phyloP scores from a whole-genome alignment of 2,113 vertebrate species.

The Pyrgilauda ruficollis region DNA sequence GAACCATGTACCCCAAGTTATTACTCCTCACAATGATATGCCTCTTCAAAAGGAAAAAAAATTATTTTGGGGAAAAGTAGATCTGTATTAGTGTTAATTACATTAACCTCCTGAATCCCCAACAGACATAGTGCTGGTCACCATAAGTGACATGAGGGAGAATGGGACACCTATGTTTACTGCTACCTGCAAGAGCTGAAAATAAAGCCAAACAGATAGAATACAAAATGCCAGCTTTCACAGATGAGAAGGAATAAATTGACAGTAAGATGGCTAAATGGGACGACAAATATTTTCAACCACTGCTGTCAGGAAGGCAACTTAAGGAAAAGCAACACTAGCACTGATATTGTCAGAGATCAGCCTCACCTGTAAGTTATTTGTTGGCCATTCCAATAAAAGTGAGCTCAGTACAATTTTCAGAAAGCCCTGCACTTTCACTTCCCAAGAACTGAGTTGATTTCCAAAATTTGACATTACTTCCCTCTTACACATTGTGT shows the following conservation, averaged over 20 bases:
- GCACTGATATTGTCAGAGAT: neutral
- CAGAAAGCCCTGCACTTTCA: neutral
- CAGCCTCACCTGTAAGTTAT: neutral
- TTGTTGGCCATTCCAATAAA: neutral
- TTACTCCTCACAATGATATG: neutral
- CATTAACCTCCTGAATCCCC: neutral
- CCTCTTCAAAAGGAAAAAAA: neutral
- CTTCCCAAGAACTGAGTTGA: neutral
- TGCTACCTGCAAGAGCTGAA: neutral
- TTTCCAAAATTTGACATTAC: neutral
- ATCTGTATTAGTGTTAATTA: neutral
- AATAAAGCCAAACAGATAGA: neutral
- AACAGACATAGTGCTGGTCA: neutral
- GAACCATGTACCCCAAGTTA: neutral
- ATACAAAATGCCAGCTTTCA: neutral
- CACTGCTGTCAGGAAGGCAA: neutral
- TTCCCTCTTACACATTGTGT: neutral
- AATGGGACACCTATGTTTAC: neutral
- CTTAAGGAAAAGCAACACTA: neutral
- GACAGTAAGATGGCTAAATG: neutral
- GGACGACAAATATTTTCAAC: neutral
- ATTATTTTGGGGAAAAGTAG: neutral
- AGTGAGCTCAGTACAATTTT: neutral
- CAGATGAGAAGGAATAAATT: neutral
- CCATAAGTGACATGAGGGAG: neutral